Evolutionary conservation across 1,140 invertebrate species (phyloP), one percentile per base, ranked within the genome.

Genomic region (Euwallacea fornicatus): DNA sequence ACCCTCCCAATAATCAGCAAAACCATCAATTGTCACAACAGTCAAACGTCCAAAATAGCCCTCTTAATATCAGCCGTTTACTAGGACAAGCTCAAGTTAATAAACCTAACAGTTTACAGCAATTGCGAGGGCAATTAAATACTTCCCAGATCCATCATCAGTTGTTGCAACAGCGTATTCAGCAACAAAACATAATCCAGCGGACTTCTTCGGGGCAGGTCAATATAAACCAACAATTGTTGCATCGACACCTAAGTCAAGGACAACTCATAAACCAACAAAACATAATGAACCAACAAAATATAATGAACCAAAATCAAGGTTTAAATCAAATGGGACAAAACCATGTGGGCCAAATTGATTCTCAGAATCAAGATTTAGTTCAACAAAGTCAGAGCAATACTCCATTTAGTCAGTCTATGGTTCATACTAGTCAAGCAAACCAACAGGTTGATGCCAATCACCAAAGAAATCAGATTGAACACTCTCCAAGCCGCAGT

Each of bases 131-230:
- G 10, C 76, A 76, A 54, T 65, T 77, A 13, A 75, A 63, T 13
- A 73, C 75, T 15, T 73, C 61, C 58, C 76, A 76, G 56, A 74
- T 79, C 3, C 76, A 77, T 54, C 77, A 78, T 56, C 78, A 79
- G 33, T 53, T 79, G 44, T 53, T 77, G 15, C 76, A 85, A 41
- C 76, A 76, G 59, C 71, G 71, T 55, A 69, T 78, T 59, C 77
- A 78, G 62, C 76, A 76, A 55, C 77, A 79, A 65, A 74, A 73
- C 66, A 69, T 74, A 2, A 74, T 72, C 15, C 74, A 75, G 16
- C 50, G 74, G 10, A 64, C 71, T n/a, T 53, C 74, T 46, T n/a
- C 50, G 6, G 53, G 65, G 0, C 75, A 75, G 46, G 44, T 73
- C 3, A 64, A 46, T 9, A 66, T 76, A 3, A 73, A 73, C 58